Evolutionary conservation across 2,888 invertebrate species (phyloP).

Genomic region (Drosophila mulleri): DNA sequence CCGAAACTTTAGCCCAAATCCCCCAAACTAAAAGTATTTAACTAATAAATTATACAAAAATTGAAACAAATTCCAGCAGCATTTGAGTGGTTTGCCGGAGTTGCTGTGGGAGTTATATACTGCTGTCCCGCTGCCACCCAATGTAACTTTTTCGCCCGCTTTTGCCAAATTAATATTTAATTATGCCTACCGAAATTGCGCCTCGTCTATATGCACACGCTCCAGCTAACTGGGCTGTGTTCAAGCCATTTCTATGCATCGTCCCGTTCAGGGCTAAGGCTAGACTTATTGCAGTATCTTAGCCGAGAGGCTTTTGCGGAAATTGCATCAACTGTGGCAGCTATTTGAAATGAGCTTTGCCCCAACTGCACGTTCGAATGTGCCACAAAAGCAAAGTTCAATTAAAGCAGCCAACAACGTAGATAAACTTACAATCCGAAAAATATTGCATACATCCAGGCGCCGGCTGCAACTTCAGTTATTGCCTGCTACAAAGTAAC

Average conservation of each 20-base stretch:
- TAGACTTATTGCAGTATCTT: conserved; percentile 21
- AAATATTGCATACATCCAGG: conserved; percentile 38
- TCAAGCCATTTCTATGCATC: conserved; percentile 8
- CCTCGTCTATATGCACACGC: background rate
- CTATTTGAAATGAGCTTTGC: conserved; percentile 40
- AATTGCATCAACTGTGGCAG: conserved; percentile 60
- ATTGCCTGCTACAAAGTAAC: conserved; percentile 23
- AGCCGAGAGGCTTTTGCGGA: conserved; percentile 44
- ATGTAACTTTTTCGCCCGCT: conserved; percentile 13
- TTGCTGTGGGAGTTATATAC: background rate
- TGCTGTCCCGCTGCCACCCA: background rate
- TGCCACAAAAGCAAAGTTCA: conserved; percentile 47
- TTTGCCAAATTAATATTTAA: conserved; percentile 71
- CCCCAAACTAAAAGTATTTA: conserved; percentile 78
- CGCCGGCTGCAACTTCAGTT: conserved; percentile 15
- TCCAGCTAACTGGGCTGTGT: background rate
- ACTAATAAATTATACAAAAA: conserved; percentile 81
- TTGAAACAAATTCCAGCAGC: conserved; percentile 78
- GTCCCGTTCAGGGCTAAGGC: background rate
- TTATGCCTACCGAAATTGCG: conserved; percentile 31
- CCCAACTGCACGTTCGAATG: conserved; percentile 9
- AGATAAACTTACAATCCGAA: conserved; percentile 32
- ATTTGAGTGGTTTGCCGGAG: conserved; percentile 57
- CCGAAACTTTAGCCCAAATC: conserved; percentile 50
- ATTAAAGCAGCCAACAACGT: conserved; percentile 48